Evolutionary conservation across 2,888 invertebrate species (phyloP).

Genomic region (Notocelia uddmanniana): DNA sequence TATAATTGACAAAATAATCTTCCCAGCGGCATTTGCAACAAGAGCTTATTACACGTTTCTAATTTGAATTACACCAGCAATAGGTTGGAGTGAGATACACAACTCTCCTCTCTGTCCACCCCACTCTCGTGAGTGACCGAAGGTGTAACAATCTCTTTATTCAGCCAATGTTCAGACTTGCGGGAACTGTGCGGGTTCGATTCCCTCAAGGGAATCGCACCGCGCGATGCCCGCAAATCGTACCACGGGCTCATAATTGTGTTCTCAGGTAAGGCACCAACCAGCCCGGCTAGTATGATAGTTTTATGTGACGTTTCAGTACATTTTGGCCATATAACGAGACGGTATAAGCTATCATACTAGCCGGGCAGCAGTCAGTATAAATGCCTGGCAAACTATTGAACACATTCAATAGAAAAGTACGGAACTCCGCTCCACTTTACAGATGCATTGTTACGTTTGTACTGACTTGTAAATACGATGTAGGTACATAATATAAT

Average conservation of each 20-base stretch:
- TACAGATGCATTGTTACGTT: conserved; percentile 27
- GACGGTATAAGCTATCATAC: too few species aligned
- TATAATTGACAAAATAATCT: conserved; percentile 30
- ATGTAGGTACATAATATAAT: conserved; percentile 29
- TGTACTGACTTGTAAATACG: conserved; percentile 41
- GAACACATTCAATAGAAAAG: conserved; percentile 19
- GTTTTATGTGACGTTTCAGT: too few species aligned
- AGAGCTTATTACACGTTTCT: background rate
- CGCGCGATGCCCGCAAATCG: too few species aligned
- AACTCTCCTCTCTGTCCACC: background rate
- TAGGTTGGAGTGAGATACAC: background rate
- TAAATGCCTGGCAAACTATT: conserved; percentile 41
- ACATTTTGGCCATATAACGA: too few species aligned
- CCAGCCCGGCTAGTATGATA: too few species aligned
- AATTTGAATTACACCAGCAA: background rate
- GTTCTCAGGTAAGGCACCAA: conserved; percentile 50
- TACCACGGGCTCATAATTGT: conserved; percentile 13
- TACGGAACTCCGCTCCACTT: conserved; percentile 4
- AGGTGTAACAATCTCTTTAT: background rate
- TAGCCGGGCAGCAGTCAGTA: conserved; percentile 40
- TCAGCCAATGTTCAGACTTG: too few species aligned
- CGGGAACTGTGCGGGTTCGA: too few species aligned
- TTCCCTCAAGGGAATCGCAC: too few species aligned
- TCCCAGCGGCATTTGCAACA: background rate
- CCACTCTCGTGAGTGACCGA: background rate